These are phyloP conservation scores for Otolemur garnettii DNA, from an alignment of 2,113 vertebrate species.

Conservation along the genomic window DNA sequence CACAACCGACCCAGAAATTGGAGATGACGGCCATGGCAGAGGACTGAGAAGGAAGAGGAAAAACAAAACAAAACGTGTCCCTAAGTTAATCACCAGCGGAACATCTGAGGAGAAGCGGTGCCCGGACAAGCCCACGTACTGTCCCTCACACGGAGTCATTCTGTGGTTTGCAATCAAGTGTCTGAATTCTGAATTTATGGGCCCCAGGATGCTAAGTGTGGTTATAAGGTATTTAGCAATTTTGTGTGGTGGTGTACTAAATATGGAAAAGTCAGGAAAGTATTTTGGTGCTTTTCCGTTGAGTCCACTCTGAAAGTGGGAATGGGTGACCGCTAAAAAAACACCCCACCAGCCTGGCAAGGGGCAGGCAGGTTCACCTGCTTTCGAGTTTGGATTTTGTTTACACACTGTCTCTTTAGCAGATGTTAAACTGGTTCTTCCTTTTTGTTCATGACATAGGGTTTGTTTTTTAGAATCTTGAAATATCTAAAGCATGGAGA, in stretches of 20 bases:
- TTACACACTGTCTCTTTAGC: conserved; percentile 50
- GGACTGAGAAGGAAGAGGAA: neutral
- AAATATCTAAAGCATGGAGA: neutral
- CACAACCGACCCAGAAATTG: conserved; percentile 62
- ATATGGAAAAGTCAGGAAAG: conserved; percentile 74
- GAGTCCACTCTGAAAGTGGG: conserved; percentile 66
- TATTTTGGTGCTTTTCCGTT: conserved; percentile 63
- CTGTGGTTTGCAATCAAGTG: conserved; percentile 88
- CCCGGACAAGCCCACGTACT: conserved; percentile 84
- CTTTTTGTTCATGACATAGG: neutral
- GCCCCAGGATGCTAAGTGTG: conserved; percentile 87
- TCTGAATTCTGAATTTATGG: conserved; percentile 84
- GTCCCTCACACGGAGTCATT: conserved; percentile 82
- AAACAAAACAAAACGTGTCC: conserved; percentile 37
- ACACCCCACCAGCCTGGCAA: neutral
- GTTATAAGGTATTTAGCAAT: conserved; percentile 85
- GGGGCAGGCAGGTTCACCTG: conserved; percentile 39
- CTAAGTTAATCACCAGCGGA: conserved; percentile 79
- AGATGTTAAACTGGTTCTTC: conserved; percentile 33
- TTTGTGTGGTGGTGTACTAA: conserved; percentile 84
- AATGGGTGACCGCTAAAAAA: conserved; percentile 60
- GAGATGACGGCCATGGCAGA: conserved; percentile 66
- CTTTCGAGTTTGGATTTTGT: conserved; percentile 32
- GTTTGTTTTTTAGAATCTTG: conserved; percentile 50
- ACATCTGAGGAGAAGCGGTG: conserved; percentile 85